Evolutionary conservation across 2,888 invertebrate species (phyloP).

Genomic region (Athrips mouffetella): DNA sequence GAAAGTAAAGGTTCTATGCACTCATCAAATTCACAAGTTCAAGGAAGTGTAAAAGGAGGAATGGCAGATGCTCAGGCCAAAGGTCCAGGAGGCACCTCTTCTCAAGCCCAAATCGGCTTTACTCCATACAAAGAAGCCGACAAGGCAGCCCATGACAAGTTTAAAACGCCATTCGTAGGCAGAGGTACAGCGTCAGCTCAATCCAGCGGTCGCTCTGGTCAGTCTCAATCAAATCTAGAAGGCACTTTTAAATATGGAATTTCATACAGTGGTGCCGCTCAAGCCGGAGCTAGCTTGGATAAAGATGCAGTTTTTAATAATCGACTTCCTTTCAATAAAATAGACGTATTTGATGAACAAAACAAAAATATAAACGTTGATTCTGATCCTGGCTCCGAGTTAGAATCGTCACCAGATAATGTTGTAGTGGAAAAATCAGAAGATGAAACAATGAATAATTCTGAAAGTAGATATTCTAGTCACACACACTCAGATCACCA

Average conservation of each 20-base stretch:
- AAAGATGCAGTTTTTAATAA: constrained; percentile 72
- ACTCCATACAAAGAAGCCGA: constrained; percentile 84
- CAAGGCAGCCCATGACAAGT: constrained; percentile 56
- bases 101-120: constrained; percentile 93
- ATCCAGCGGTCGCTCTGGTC: constrained; percentile 85
- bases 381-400: constrained; percentile 29
- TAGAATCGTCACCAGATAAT: constrained; percentile 28
- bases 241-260: constrained; percentile 89
- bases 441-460: constrained; percentile 36
- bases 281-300: constrained; percentile 86
- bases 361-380: constrained; percentile 62
- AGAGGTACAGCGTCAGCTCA: constrained; percentile 89
- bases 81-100: constrained; percentile 90
- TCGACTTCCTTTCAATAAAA: constrained; percentile 61
- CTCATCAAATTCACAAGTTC: constrained; percentile 88
- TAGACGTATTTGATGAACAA: constrained; percentile 62
- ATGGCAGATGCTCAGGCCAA: constrained; percentile 91
- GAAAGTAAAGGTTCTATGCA: constrained; percentile 87
- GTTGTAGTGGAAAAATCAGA: constrained; percentile 31
- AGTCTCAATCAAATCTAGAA: constrained; percentile 89
- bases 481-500: constrained; percentile 67
- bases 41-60: constrained; percentile 89
- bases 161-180: constrained; percentile 81
- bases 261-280: constrained; percentile 88
- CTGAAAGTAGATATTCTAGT: constrained; percentile 40